Base-by-base conservation (phyloP, 2,113 vertebrate genomes). In the Triplophysa rosa region DNA sequence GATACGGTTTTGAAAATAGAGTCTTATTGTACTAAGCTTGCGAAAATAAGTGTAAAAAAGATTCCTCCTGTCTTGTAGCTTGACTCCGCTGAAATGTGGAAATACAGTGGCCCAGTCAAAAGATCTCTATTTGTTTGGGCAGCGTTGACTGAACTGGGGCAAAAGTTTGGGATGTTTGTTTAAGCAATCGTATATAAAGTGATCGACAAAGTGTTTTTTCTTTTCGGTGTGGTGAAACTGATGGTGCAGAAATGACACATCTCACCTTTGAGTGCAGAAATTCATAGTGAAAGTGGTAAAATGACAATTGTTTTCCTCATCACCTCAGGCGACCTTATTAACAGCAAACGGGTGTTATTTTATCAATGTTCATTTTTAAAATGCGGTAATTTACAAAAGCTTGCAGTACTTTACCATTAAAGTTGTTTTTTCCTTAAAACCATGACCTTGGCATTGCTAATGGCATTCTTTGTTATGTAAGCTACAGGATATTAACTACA, bases 201-300 rank as follows among this genome's bases (percentile, higher is more conserved):
- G 16, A 2, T 17, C 16, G 49, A 26, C 49, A 5, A 8, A 29
- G 4, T 29, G 23, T 52, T 69, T 12, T 54, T 54, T n/a, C 24
- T 29, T 10, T 16, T 56, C 6, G 6, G 11, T 56, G n/a, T 29
- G 29, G 68, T 56, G 26, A n/a, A 11, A 8, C 26, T 56, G 21
- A 19, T 37, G 52, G 29, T 56, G 19, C 10, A 58, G 29, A 71
- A 58, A 12, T 14, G 29, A 17, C 23, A 68, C 47, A 29, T 47
- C 26, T 29, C 23, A 21, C 5, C 12, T 21, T 59, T 42, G 21
- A 23, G 33, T 17, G 54, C 33, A 24, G 0, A 33, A 4, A 73
- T 42, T 73, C 70, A 73, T 73, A 73, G 29, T 61, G 70, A 73
- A 59, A 73, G 58, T 0, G 1, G 16, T 73, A 12, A 59, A 71